Evolutionary conservation across 2,797 vertebrate species (phyloP).

Genomic region (Alauda arvensis): DNA sequence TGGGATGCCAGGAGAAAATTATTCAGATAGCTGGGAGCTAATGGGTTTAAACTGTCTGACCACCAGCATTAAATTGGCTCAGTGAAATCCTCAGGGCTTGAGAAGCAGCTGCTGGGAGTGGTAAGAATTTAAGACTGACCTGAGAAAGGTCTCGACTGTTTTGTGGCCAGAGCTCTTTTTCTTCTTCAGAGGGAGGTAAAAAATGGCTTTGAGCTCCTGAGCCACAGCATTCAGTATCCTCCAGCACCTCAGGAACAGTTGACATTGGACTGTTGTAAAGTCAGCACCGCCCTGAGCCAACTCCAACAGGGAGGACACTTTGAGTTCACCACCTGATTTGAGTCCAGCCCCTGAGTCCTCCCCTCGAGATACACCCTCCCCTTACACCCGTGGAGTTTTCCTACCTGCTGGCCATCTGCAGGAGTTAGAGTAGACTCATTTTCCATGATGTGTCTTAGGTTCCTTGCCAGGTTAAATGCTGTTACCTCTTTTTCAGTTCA

Average conservation of each 20-base stretch:
- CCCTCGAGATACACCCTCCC: neutral
- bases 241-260: neutral
- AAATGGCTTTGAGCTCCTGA: neutral
- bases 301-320: neutral
- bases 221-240: neutral
- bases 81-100: constrained; percentile 41
- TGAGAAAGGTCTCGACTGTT: constrained; percentile 18
- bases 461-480: neutral
- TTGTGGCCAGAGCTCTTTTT: neutral
- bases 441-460: fast-evolving
- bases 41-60: constrained; percentile 40
- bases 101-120: constrained; percentile 16
- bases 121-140: constrained; percentile 49
- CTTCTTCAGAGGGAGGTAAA: neutral
- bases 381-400: neutral
- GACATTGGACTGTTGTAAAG: neutral
- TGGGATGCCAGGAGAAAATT: constrained; percentile 24
- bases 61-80: constrained; percentile 38
- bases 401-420: neutral
- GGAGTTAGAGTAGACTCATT: neutral
- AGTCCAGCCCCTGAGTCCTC: constrained; percentile 40
- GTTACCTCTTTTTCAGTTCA: neutral
- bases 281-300: constrained; percentile 9
- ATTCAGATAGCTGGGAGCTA: constrained; percentile 33
- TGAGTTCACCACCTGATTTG: constrained; percentile 1